Percentiles rank a stretch among this genome's conserved stretches.
These are phyloP conservation scores for Syngnathus scovelli DNA, from an alignment of 2,113 vertebrate species.

Conservation along the genomic window DNA sequence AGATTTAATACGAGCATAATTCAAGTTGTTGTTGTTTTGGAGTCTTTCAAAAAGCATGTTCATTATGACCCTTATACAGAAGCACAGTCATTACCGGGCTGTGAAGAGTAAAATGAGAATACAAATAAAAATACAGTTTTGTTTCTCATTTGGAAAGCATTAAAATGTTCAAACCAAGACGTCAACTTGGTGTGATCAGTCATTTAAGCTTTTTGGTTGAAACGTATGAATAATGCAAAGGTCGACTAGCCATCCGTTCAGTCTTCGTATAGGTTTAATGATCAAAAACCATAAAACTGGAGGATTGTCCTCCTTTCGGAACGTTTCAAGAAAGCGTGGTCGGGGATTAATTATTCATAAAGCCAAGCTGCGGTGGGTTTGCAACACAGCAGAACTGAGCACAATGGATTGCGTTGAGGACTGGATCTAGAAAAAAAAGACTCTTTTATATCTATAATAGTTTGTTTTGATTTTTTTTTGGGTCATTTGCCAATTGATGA, in stretches of 20 bases:
- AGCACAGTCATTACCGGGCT: neutral
- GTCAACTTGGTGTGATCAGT: neutral
- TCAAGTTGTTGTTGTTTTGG: neutral
- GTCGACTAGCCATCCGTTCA: neutral
- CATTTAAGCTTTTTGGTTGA: neutral
- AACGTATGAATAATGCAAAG: conserved; percentile 1
- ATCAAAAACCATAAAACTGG: neutral
- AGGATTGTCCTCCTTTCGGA: neutral
- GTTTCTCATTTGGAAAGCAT: too few species aligned
- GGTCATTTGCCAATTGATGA: too few species aligned
- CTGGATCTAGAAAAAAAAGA: too few species aligned
- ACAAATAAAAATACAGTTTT: too few species aligned
- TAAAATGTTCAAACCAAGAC: too few species aligned
- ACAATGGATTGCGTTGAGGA: neutral
- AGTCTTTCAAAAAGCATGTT: neutral
- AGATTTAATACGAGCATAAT: neutral
- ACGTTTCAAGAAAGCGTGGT: neutral
- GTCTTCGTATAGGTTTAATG: neutral
- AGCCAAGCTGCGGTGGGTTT: conserved; percentile 3
- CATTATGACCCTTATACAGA: too few species aligned
- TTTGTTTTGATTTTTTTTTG: too few species aligned
- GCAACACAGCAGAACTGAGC: neutral
- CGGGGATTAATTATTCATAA: conserved; percentile 5
- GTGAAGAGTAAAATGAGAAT: too few species aligned
- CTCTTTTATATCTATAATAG: too few species aligned